These are phyloP conservation scores for Chrysolina americana DNA, from an alignment of 2,888 invertebrate species.

Conservation along the genomic window DNA sequence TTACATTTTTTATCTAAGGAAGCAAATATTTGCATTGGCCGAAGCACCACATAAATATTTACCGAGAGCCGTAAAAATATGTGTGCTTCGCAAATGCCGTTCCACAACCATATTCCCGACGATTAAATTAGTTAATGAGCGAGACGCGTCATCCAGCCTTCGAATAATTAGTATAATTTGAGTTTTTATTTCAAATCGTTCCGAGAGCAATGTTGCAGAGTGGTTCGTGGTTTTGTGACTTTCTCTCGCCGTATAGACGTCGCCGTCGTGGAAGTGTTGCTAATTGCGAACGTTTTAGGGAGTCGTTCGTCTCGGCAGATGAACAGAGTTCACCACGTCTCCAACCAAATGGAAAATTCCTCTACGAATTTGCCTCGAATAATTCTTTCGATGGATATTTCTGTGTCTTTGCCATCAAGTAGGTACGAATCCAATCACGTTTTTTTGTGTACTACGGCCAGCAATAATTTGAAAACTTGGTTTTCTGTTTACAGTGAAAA, in stretches of 20 bases:
- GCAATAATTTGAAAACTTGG: no score
- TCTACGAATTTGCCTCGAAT: background rate
- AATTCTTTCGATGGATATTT: no score
- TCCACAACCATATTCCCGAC: slow-evolving; percentile 16
- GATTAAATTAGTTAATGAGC: slow-evolving; percentile 30
- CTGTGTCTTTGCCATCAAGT: no score
- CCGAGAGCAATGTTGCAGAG: slow-evolving; percentile 4
- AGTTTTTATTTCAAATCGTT: slow-evolving; percentile 7
- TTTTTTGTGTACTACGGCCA: no score
- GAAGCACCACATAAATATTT: slow-evolving; percentile 32
- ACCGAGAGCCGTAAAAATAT: slow-evolving; percentile 25
- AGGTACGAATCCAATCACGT: no score
- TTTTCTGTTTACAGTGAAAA: no score
- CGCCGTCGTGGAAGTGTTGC: slow-evolving; percentile 4
- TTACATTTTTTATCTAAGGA: slow-evolving; percentile 23
- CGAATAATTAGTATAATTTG: slow-evolving; percentile 32
- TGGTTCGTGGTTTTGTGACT: slow-evolving; percentile 8
- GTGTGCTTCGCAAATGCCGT: slow-evolving; percentile 23
- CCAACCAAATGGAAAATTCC: background rate
- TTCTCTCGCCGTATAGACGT: background rate
- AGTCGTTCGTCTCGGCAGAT: background rate
- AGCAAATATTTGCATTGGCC: slow-evolving; percentile 35
- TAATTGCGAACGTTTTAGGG: background rate
- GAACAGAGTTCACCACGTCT: background rate
- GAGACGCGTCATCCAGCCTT: slow-evolving; percentile 32